Evolutionary conservation across 2,888 invertebrate genomes (phyloP).

Genomic region (Morpho achilles): DNA sequence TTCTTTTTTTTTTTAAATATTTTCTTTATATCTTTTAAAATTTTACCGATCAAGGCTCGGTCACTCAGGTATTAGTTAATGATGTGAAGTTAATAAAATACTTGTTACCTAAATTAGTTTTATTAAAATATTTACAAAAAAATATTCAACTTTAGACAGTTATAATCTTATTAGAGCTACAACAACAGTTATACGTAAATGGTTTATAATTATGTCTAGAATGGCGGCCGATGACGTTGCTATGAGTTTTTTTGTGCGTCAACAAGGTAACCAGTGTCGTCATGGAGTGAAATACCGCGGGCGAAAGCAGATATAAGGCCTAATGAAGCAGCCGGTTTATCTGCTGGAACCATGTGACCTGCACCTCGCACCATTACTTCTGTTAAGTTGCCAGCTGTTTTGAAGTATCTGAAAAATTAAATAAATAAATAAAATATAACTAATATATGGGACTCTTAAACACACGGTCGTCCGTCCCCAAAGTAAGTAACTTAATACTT

Average conservation of each 20-base stretch:
- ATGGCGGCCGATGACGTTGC: conserved; percentile 45
- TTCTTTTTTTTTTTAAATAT: too few species aligned
- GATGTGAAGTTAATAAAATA: too few species aligned
- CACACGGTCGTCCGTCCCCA: too few species aligned
- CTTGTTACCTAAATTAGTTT: background rate
- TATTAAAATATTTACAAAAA: conserved; percentile 22
- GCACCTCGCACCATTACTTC: conserved; percentile 81
- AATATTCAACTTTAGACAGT: conserved; percentile 3
- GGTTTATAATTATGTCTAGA: conserved; percentile 29
- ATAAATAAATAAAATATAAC: background rate
- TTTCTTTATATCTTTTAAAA: too few species aligned
- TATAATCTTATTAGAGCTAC: conserved; percentile 15
- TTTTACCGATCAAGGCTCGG: too few species aligned
- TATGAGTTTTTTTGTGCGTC: conserved; percentile 50
- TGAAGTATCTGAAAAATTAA: conserved; percentile 71
- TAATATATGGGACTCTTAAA: background rate
- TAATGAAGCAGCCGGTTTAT: conserved; percentile 79
- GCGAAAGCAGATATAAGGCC: conserved; percentile 82
- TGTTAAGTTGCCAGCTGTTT: conserved; percentile 75
- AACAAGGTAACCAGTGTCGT: conserved; percentile 55
- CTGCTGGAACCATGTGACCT: conserved; percentile 83
- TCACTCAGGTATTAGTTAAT: too few species aligned
- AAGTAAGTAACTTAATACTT: too few species aligned
- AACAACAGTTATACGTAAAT: conserved; percentile 10
- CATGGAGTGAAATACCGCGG: conserved; percentile 51